Evolutionary conservation across 2,888 invertebrate genomes (phyloP), one percentile per base, ranked within the genome.

Genomic region (Polylopha cassiicola): DNA sequence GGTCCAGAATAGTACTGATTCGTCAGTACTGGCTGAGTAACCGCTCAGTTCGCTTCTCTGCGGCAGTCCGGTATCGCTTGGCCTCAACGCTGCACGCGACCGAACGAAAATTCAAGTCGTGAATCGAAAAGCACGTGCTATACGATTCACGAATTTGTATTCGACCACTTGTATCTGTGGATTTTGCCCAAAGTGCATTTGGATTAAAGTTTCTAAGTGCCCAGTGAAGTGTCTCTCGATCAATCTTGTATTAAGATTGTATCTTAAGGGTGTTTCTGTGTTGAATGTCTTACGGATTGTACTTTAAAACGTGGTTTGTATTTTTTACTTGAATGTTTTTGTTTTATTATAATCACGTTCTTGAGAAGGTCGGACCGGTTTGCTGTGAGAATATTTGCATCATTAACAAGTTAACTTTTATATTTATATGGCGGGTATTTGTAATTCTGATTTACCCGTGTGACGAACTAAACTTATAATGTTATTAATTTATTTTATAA

Each of bases 361-460:
- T 39, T 34, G 47, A 26, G 42, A 45, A 41, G 50, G 68, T 65
- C 62, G 61, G 61, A 56, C 65, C 69, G 65, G 69, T 67, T 61
- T 37, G 22, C 39, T 45, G 33, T 24, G 26, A 26, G 37, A 37
- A 37, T 45, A 41, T 41, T 44, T 36, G 34, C 39, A 44, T 39
- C 34, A 17, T 33, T 39, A 34, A 44, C 34, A 23, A 26, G 34
- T 36, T 11, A 14, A 15, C 15, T 36, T 32, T 4, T 13, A 24
- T 34, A 14, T 39, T 20, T 34, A 36, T 32, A 31, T 16, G n/a
- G 10, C 20, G 10, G 7, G n/a, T n/a, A n/a, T n/a, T n/a, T n/a
- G n/a, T n/a, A n/a, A n/a, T n/a, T n/a, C n/a, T n/a, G n/a, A n/a
- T n/a, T n/a, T n/a, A n/a, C n/a, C n/a, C n/a, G n/a, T n/a, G n/a